Conservation (phyloP, 1,140 invertebrate genomes). For the Melipona quadrifasciata region DNA sequence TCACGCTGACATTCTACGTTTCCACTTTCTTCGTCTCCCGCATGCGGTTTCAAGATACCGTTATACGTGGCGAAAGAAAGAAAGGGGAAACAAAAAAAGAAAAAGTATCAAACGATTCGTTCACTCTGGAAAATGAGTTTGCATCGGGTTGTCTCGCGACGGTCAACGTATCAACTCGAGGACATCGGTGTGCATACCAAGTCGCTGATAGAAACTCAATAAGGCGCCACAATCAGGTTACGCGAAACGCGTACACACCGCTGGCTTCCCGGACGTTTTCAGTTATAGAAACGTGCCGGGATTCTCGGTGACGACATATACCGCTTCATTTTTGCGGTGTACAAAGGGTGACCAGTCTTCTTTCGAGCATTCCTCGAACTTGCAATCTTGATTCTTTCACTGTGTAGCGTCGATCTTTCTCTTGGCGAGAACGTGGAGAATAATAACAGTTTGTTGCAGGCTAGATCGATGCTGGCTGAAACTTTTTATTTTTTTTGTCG, state of each 20-base stretch:
- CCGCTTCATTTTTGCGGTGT: background rate
- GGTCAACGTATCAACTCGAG: constrained; percentile 19
- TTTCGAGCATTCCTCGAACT: background rate
- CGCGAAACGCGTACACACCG: constrained; percentile 33
- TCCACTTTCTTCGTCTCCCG: background rate
- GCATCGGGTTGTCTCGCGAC: background rate
- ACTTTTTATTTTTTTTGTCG: background rate
- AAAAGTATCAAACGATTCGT: background rate
- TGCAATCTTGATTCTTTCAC: background rate
- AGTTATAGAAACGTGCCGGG: constrained; percentile 42
- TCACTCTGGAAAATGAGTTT: background rate
- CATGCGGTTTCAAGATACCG: background rate
- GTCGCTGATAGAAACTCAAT: constrained; percentile 34
- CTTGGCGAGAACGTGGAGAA: background rate
- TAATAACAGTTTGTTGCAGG: background rate
- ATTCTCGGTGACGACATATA: background rate
- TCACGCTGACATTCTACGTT: too few relatives aligned
- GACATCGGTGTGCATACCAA: constrained; percentile 5
- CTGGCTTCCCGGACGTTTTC: constrained; percentile 48
- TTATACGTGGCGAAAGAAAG: background rate
- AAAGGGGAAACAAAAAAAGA: background rate
- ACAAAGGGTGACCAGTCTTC: background rate
- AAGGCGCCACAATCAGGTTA: constrained; percentile 46
- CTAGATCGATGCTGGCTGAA: background rate
- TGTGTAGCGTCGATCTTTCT: background rate